phyloP scores from a whole-genome alignment of 1,140 invertebrate genomes.

The Portunus trituberculatus region DNA sequence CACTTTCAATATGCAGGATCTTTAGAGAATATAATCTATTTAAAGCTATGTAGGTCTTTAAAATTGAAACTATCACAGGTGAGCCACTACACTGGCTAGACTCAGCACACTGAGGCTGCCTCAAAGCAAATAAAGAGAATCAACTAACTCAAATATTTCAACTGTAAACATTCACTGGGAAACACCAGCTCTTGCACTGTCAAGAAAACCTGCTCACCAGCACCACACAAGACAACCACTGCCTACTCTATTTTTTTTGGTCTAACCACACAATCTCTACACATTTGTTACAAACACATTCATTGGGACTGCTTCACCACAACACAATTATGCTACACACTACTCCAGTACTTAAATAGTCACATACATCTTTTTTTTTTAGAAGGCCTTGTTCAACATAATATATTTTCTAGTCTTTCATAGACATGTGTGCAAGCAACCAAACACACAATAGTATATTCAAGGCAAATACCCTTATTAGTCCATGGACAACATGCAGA shows the following conservation, averaged over 20 bases:
- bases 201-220: not conserved
- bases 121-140: not conserved
- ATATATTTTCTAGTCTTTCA: not conserved
- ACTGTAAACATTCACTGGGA: not conserved
- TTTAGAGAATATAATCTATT: not conserved
- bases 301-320: not conserved
- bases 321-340: not conserved
- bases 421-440: too few relatives aligned
- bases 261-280: not conserved
- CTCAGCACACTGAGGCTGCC: not conserved
- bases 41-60: slow-evolving; percentile 5
- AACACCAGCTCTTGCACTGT: not conserved
- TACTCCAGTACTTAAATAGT: not conserved
- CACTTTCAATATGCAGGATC: not conserved
- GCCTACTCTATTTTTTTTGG: not conserved
- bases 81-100: not conserved
- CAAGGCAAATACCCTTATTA: too few relatives aligned
- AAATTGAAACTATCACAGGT: not conserved
- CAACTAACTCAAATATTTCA: not conserved
- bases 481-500: too few relatives aligned
- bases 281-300: not conserved
- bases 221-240: not conserved
- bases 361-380: not conserved
- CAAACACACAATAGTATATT: too few relatives aligned
- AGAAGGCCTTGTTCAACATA: not conserved